Percentiles rank a stretch among this genome's conserved stretches.
These are phyloP conservation scores for Protonemura montana DNA, from an alignment of 2,888 invertebrate genomes.

Conservation along the genomic window DNA sequence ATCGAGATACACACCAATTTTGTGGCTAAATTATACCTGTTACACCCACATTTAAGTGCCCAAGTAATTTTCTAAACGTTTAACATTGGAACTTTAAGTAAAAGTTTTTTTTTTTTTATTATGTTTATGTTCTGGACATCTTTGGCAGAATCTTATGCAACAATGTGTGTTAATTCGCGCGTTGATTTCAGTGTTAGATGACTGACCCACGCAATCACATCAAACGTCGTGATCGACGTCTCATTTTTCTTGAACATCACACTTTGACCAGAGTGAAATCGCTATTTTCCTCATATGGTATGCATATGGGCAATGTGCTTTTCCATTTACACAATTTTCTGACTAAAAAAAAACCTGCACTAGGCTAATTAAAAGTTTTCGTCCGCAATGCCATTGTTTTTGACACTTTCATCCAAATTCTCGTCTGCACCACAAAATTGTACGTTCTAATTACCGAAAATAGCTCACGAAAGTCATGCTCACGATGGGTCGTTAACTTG, in stretches of 20 bases:
- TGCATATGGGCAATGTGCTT: too few relatives aligned
- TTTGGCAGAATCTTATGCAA: background rate
- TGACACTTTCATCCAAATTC: background rate
- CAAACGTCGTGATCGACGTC: background rate
- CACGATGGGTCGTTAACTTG: background rate
- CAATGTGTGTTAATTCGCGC: background rate
- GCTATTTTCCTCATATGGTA: too few relatives aligned
- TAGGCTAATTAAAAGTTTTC: too few relatives aligned
- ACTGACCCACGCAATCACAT: background rate
- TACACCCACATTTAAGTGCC: conserved; percentile 3
- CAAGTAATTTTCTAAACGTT: background rate
- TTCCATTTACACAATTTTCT: too few relatives aligned
- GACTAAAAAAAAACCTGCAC: too few relatives aligned
- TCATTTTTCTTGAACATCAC: too few relatives aligned
- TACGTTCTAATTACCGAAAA: background rate
- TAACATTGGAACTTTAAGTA: background rate
- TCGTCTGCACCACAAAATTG: background rate
- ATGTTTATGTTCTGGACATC: background rate
- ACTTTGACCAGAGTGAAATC: too few relatives aligned
- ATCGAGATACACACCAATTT: background rate
- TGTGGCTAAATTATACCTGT: background rate
- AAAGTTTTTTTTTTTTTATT: background rate
- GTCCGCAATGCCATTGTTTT: background rate
- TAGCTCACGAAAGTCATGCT: background rate
- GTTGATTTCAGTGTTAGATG: background rate